These are phyloP conservation scores for Papilio demoleus DNA, from an alignment of 2,888 invertebrate genomes.

Conservation along the genomic window DNA sequence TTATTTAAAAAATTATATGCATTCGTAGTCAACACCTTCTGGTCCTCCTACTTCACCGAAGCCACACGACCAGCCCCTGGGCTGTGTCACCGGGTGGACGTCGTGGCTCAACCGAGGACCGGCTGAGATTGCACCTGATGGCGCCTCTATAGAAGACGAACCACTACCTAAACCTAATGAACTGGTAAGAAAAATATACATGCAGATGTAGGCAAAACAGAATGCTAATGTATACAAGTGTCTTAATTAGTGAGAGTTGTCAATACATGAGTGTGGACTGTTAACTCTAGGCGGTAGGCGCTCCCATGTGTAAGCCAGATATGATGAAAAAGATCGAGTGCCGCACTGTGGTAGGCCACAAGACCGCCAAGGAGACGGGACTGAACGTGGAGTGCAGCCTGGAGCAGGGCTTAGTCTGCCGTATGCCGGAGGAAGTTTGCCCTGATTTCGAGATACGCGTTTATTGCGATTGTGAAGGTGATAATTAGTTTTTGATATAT, in stretches of 20 bases:
- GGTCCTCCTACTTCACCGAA: slow-evolving; percentile 52
- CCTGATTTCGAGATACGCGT: slow-evolving; percentile 93
- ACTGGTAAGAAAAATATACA: slow-evolving; percentile 68
- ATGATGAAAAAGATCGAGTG: slow-evolving; percentile 90
- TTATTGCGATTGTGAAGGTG: slow-evolving; percentile 82
- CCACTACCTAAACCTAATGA: slow-evolving; percentile 81
- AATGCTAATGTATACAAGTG: no score
- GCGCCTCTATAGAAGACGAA: slow-evolving; percentile 74
- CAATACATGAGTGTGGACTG: background rate
- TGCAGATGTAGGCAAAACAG: no score
- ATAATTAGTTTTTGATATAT: background rate
- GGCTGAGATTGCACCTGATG: slow-evolving; percentile 58
- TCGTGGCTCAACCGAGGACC: slow-evolving; percentile 88
- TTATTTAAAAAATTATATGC: background rate
- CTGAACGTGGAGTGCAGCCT: slow-evolving; percentile 90
- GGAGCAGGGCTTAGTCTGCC: slow-evolving; percentile 88
- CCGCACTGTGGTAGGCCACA: slow-evolving; percentile 86
- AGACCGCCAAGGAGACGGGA: slow-evolving; percentile 86
- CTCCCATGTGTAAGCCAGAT: slow-evolving; percentile 83
- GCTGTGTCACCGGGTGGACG: slow-evolving; percentile 90
- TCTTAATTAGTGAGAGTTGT: no score
- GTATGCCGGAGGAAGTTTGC: slow-evolving; percentile 80
- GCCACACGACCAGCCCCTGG: slow-evolving; percentile 66
- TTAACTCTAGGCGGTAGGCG: slow-evolving; percentile 60
- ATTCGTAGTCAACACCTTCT: slow-evolving; percentile 37